Base-by-base conservation (phyloP, 2,888 invertebrate genomes). In the Sarcophaga rosellei region DNA sequence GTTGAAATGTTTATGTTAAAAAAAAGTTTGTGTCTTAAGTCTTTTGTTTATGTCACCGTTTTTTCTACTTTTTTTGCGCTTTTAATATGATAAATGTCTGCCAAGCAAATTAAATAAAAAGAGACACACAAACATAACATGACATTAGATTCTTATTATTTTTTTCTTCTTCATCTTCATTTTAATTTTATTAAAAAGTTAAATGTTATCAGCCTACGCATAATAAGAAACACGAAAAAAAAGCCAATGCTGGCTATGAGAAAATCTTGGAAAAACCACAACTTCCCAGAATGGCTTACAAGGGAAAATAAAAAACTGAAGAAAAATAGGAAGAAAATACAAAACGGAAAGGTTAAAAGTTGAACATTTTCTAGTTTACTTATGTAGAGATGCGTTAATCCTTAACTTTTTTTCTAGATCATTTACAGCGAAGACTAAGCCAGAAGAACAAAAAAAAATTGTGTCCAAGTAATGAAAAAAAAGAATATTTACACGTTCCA, bases 321-420 rank as follows among this genome's bases (percentile, higher is more conserved):
- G 4, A 35, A 6, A 10, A 5, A 65, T 21, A 12, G 5, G 2
- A 57, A 21, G 6, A 66, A 68, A 10, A 53, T 15, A 15, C 17
- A 73, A 81, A 73, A 61, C 12, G 17, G 17, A 72, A 80, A 84
- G 86, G 86, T 84, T 84, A 86, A 84, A 81, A 86, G 86, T 86
- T 81, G 35, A 84, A 81, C 61, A 81, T 86, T 81, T 81, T 81
- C 81, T 75, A 76, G 78, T 75, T 82, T 79, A 75, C 79, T 82
- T 82, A 62, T 76, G 65, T 53, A 69, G 62, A 35, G 69, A 75
- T 84, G 84, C 81, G 83, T 83, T 86, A 80, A 86, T 86, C 86
- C 79, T 75, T 85, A 82, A 81, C 47, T 15, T 81, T 66, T 70
- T 61, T 85, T 73, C 70, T 63, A 73, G 81, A 85, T 74, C 77